Evolutionary conservation across 2,888 invertebrate species (phyloP).

Genomic region (Nephrocerus scutellatus): DNA sequence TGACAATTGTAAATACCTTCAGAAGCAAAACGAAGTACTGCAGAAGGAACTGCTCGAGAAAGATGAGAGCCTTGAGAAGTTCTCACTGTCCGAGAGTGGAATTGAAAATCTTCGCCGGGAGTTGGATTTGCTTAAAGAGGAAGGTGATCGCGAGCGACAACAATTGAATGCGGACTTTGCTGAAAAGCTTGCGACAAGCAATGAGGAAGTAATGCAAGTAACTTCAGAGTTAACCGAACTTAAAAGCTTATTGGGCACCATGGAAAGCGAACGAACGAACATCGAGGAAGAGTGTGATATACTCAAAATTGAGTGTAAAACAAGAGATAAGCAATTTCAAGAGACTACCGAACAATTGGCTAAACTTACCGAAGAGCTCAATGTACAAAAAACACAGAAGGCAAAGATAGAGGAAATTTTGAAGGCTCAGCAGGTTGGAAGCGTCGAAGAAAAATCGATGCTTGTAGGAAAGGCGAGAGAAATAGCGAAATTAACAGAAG

Average conservation of each 20-base stretch:
- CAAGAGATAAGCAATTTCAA: constrained; percentile 30
- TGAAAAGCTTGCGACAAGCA: constrained; percentile 27
- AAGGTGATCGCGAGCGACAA: constrained; percentile 31
- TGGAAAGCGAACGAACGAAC: constrained; percentile 30
- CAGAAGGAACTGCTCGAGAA: constrained; percentile 36
- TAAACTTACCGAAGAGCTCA: constrained; percentile 30
- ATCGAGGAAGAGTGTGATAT: constrained; percentile 32
- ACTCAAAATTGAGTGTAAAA: constrained; percentile 32
- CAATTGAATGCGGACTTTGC: constrained; percentile 21
- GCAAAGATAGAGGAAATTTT: constrained; percentile 36
- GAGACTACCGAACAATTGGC: constrained; percentile 28
- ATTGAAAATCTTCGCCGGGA: constrained; percentile 37
- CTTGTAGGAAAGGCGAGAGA: constrained; percentile 23
- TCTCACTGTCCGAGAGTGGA: constrained; percentile 35
- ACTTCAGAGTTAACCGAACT: constrained; percentile 23
- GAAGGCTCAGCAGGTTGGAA: constrained; percentile 25
- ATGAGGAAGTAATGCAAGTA: constrained; percentile 26
- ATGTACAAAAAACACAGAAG: constrained; percentile 35
- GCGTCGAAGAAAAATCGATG: constrained; percentile 19
- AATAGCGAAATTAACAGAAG: constrained; percentile 16
- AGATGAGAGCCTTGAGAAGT: constrained; percentile 43
- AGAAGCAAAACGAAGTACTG: constrained; percentile 34
- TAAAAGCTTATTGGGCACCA: constrained; percentile 23
- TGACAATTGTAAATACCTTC: constrained; percentile 33
- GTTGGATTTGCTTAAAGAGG: constrained; percentile 31